Conservation (phyloP, 2,888 invertebrate species). For the Polietes domitor region DNA sequence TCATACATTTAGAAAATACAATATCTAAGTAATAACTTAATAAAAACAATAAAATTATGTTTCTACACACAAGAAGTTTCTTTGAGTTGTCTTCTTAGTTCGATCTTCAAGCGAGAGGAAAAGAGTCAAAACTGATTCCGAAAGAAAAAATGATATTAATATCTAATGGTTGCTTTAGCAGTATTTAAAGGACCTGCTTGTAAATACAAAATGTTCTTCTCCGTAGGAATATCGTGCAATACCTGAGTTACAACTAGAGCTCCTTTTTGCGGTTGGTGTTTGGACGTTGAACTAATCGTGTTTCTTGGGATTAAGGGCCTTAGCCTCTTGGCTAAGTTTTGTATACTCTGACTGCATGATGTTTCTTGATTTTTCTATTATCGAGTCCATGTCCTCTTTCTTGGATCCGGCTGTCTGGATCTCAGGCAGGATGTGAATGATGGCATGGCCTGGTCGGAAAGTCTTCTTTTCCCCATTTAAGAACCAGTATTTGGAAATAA, state of each 20-base stretch:
- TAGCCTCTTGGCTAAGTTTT: constrained; percentile 81
- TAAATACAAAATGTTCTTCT: constrained; percentile 41
- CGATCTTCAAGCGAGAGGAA: constrained; percentile 36
- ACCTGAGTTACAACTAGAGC: constrained; percentile 64
- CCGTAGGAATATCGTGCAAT: constrained; percentile 55
- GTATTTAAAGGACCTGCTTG: neutral
- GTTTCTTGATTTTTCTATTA: constrained; percentile 86
- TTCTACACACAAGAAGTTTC: constrained; percentile 46
- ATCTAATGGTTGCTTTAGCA: constrained; percentile 25
- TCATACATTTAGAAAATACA: constrained; percentile 58
- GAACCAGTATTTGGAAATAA: constrained; percentile 91
- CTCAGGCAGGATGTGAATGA: constrained; percentile 88
- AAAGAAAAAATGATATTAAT: constrained; percentile 16
- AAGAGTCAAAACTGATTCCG: constrained; percentile 11
- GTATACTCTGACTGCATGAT: constrained; percentile 86
- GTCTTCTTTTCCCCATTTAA: constrained; percentile 84
- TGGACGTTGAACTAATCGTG: constrained; percentile 60
- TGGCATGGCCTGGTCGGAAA: constrained; percentile 87
- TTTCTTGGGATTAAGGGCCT: constrained; percentile 70
- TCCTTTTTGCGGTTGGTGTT: neutral
- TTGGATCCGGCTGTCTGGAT: constrained; percentile 85
- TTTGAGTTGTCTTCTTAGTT: constrained; percentile 30
- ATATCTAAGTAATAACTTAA: constrained; percentile 50
- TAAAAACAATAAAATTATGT: constrained; percentile 51
- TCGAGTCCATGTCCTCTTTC: constrained; percentile 84